Percentiles rank a stretch among this genome's conserved stretches.
These are phyloP conservation scores for Oreochromis mossambicus DNA, from an alignment of 2,797 vertebrate genomes.

Conservation along the genomic window DNA sequence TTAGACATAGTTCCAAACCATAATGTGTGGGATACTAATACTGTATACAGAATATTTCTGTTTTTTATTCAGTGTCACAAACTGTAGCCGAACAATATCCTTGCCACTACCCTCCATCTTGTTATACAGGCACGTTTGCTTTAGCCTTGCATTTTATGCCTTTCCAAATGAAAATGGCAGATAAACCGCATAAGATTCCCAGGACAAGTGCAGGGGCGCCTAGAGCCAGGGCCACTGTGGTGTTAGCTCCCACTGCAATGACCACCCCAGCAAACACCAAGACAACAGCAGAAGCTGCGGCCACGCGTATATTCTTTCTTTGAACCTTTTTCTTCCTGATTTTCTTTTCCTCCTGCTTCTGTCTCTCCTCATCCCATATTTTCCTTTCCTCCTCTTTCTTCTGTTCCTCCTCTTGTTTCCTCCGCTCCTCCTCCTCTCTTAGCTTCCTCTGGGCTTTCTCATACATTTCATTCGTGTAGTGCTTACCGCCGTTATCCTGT, in stretches of 20 bases:
- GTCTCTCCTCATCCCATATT: slow-evolving; percentile 63
- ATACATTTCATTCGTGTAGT: slow-evolving; percentile 73
- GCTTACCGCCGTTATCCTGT: slow-evolving; percentile 64
- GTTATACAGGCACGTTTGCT: slow-evolving; percentile 24
- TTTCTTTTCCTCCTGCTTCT: slow-evolving; percentile 43
- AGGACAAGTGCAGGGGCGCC: slow-evolving; percentile 60
- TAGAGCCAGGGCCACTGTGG: slow-evolving; percentile 61
- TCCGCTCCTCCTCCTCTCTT: slow-evolving; percentile 57
- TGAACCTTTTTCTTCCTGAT: slow-evolving; percentile 43
- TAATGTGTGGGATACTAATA: neutral
- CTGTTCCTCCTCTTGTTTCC: slow-evolving; percentile 51
- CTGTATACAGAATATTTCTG: neutral
- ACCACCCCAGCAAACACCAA: slow-evolving; percentile 55
- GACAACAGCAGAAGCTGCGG: slow-evolving; percentile 43
- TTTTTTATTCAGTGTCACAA: neutral
- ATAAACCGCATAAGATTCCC: slow-evolving; percentile 52
- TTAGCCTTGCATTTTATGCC: slow-evolving; percentile 51
- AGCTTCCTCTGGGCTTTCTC: slow-evolving; percentile 65
- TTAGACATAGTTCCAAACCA: neutral
- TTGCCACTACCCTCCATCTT: neutral
- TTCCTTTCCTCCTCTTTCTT: slow-evolving; percentile 63
- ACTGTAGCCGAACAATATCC: neutral
- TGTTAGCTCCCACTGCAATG: slow-evolving; percentile 61
- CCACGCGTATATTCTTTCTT: slow-evolving; percentile 51
- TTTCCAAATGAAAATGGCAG: slow-evolving; percentile 63